Conservation (phyloP, 2,888 invertebrate genomes). For the Thymelicus lineola region DNA sequence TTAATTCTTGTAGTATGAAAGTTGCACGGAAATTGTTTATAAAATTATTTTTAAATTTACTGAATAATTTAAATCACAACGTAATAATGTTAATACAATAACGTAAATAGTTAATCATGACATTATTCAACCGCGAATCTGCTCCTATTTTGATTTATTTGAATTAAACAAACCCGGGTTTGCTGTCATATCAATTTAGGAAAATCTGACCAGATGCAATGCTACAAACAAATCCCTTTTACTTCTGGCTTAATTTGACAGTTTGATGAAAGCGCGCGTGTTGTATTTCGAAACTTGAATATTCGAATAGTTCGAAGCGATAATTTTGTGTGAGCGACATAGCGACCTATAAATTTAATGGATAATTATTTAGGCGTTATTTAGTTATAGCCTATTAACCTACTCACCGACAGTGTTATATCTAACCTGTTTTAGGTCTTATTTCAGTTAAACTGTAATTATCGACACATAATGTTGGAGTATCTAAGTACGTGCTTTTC, state of each 20-base stretch:
- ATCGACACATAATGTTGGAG: no score
- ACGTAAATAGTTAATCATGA: no score
- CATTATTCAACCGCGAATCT: no score
- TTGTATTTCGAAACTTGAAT: conserved; percentile 21
- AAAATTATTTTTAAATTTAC: no score
- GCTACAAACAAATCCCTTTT: conserved; percentile 38
- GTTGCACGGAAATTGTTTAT: no score
- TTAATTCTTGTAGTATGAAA: no score
- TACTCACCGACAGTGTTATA: not conserved
- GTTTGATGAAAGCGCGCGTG: conserved; percentile 16
- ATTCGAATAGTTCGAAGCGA: conserved; percentile 6
- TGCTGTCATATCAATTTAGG: conserved; percentile 7
- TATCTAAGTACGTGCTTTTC: no score
- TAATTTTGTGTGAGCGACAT: conserved; percentile 2
- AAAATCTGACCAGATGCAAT: conserved; percentile 3
- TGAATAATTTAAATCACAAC: no score
- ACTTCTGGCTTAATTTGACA: conserved; percentile 40
- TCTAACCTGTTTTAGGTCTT: not conserved
- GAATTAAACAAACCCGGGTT: no score
- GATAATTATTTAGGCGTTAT: conserved; percentile 7
- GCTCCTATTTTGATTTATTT: no score
- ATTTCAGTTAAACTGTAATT: no score
- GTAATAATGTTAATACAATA: no score
- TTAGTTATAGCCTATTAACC: conserved; percentile 10
- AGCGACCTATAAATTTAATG: not conserved